Base-by-base conservation (phyloP, 1,140 invertebrate genomes). In the Lordiphosa mommai region DNA sequence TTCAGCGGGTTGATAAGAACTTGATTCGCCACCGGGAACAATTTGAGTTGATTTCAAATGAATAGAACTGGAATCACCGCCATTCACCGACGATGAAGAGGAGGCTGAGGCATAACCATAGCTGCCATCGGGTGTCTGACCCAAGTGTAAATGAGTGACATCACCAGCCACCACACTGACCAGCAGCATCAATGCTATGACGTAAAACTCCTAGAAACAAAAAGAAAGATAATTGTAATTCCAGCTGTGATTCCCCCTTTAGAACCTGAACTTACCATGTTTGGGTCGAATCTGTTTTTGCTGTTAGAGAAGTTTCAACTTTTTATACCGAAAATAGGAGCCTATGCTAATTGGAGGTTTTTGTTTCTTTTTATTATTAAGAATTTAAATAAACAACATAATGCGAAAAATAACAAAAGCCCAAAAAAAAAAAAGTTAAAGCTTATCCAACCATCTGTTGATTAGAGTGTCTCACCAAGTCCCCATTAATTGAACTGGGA, bases 211-310 rank as follows among this genome's bases (percentile, higher is more conserved):
- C 84, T 87, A 51, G 2, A 71, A 63, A 14, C 1, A 33, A 23
- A 20, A 6, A 23, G 4, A 40, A n/a, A 36, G 27, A 23, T 40
- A 29, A 33, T 16, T 33, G 1, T 12, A 20, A 27, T 7, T 7
- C 41, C 3, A 7, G 10, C 10, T 37, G 63, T 66, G 61, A 9
- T 33, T 67, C 63, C 63, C 63, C 61, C 4, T 2, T 46, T 44
- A 66, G 61, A 67, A 67, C 51, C 46, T 51, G 72, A 68, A 76
- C 76, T 82, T 38, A 80, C 76, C 76, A 82, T 82, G 74, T 82
- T 80, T 76, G 38, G 49, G 49, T 17, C 50, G 55, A 44, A 55
- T 82, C 76, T 82, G 77, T 82, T 82, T 48, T 52, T 63, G 29
- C 32, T 32, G 43, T n/a, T 55, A 36, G 30, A 46, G 53, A 38